Evolutionary conservation across 35 echinoderm and acorn worm genomes (phyloP), one percentile per base, ranked within the genome.

Genomic region (Diadema setosum): DNA sequence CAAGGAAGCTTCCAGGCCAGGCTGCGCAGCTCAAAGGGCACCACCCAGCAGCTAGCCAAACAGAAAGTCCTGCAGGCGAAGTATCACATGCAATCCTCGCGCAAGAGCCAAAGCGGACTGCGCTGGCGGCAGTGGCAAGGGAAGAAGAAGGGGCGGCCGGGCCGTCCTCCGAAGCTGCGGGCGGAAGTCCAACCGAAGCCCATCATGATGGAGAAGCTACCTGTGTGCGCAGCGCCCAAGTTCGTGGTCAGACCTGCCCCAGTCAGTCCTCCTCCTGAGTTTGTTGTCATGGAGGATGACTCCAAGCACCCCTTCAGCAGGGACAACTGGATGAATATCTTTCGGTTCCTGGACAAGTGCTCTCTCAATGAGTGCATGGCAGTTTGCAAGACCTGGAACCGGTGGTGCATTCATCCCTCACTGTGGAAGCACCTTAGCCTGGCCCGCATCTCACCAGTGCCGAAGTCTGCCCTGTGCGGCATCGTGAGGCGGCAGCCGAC

Each of bases 381-480:
- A 23, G 96, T 99, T 21, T 99, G 96, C 70, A 99, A 95, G 73
- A 93, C 86, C 3, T 99, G 96, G 96, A 99, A 99, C 65, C 80
- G 86, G 20, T 99, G 96, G 96, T 94, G 96, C 63, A 91, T 82
- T 21, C 86, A 99, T 46, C 82, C 92, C 25, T 81, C 87, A 14
- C 81, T 99, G 9, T 99, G 96, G 96, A 87, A 78, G 16, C 56
- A 2, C 3, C 63, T 99, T 27, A 92, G 82, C 56, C 70, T 98
- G 1, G 56, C 89, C 18, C 81, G 76, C 20, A 65, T 90, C 8
- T 37, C 58, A 2, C 86, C 89, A 3, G 20, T 99, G n/a, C 36
- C 46, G 35, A 86, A 86, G 4, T 67, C 45, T 20, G 82, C 89
- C 3, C 81, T 99, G 52, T 48, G 89, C 9, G 93, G 96, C 23